A percentile compares a stretch with the other conserved stretches of the same genome.
Conservation (phyloP, 2,113 vertebrate species). For the Pimephales promelas region DNA sequence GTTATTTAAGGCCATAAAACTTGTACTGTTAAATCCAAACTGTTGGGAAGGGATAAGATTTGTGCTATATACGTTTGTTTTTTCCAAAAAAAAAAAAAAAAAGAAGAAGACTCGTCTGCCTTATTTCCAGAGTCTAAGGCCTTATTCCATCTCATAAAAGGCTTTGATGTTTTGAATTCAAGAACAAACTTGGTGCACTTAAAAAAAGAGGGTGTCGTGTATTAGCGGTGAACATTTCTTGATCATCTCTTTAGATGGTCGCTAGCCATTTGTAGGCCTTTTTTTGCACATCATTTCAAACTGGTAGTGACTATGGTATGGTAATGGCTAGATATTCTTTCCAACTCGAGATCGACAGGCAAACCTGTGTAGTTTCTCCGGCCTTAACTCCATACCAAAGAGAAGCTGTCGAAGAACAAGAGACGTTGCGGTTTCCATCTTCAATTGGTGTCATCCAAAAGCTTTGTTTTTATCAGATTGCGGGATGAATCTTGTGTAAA, state of each 20-base stretch:
- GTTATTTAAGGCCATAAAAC: conserved; percentile 72
- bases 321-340: conserved; percentile 65
- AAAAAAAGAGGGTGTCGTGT: conserved; percentile 51
- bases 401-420: conserved; percentile 66
- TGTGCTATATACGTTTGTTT: conserved; percentile 24
- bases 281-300: conserved; percentile 28
- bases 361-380: conserved; percentile 57
- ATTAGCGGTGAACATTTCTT: background rate
- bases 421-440: conserved; percentile 59
- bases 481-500: conserved; percentile 64
- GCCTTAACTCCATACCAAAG: conserved; percentile 80
- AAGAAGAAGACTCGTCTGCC: conserved; percentile 71
- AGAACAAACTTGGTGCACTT: conserved; percentile 68
- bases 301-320: conserved; percentile 60
- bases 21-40: conserved; percentile 75
- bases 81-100: conserved; percentile 43
- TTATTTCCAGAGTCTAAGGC: conserved; percentile 76
- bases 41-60: conserved; percentile 66
- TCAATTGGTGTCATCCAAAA: conserved; percentile 56
- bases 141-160: conserved; percentile 72
- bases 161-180: conserved; percentile 61
- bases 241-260: conserved; percentile 17
- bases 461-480: conserved; percentile 46
- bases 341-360: conserved; percentile 46
- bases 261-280: conserved; percentile 24